A percentile compares a stretch with the other conserved stretches of the same genome.
Evolutionary conservation across 2,113 vertebrate genomes (phyloP).

Genomic region (Corydoras maculifer): DNA sequence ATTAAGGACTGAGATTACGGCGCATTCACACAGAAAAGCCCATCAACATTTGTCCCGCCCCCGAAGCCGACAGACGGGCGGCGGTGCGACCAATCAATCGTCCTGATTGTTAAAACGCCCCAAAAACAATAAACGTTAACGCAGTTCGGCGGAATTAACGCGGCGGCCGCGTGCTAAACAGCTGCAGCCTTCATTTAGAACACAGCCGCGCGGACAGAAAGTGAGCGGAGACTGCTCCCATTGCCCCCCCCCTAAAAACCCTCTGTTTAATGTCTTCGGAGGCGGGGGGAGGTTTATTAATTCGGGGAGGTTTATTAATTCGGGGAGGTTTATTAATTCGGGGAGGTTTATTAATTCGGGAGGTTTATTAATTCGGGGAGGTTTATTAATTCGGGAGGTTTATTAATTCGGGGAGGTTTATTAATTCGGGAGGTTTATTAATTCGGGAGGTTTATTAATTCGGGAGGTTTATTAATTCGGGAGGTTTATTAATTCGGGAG

Average conservation of each 20-base stretch:
- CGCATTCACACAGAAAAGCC: neutral
- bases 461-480: too few relatives aligned
- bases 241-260: neutral
- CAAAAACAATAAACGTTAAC: neutral
- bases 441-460: too few relatives aligned
- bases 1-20: constrained; percentile 46
- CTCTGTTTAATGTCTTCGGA: neutral
- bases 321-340: too few relatives aligned
- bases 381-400: too few relatives aligned
- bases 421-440: neutral
- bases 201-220: neutral
- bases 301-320: too few relatives aligned
- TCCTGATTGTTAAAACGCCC: neutral
- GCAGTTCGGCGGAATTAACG: neutral
- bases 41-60: constrained; percentile 3
- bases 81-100: too few relatives aligned
- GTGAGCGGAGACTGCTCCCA: neutral
- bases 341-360: neutral
- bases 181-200: constrained; percentile 5
- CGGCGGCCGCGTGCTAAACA: neutral
- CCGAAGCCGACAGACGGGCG: neutral
- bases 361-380: neutral
- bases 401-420: too few relatives aligned
- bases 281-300: neutral
- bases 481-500: neutral